Base-by-base conservation (phyloP, 2,888 invertebrate genomes). In the Seira ritae region DNA sequence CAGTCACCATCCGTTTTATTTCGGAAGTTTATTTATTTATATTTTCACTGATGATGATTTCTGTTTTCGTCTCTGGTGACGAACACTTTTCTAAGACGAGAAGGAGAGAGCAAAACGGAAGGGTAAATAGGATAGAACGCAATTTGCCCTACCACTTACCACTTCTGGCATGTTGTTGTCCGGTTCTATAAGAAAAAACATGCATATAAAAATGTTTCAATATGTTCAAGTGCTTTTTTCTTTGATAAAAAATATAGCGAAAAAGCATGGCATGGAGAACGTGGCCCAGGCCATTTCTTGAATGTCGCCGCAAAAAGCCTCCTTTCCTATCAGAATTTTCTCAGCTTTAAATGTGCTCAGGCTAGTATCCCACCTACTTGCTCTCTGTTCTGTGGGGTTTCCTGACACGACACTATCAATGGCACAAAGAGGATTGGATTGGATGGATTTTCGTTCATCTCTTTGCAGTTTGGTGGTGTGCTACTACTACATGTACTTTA, bases 251-350 rank as follows among this genome's bases (percentile, higher is more conserved):
- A 42, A 22, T 66, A 22, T 66, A 19, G 66, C 3, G 12, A 66
- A 67, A 67, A 68, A 31, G 68, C 68, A 68, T 68, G 68, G 68
- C 68, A 37, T 42, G 42, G 68, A 68, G 68, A 68, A 68, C 68
- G 68, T 68, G 68, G 68, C 42, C 15, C 37, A 37, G 68, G 24
- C 17, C 22, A 15, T 24, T 17, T 68, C 68, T 68, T 68, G 68
- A 68, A 68, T 68, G 68, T 68, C 68, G 68, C 68, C 68, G 68
- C 68, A 31, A 55, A 19, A 4, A n/a, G 19, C 68, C 68, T 15
- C 4, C 31, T 68, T 17, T 68, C 68, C 68, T 68, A 24, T 1
- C 10, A 68, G 68, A 68, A 68, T 68, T 37, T 31, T 37, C 0
- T 17, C 1, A 10, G 68, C 55, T 55, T 55, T 55, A 15, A 12